Conservation (phyloP, 2,113 vertebrate genomes). For the Bufo gargarizans region DNA sequence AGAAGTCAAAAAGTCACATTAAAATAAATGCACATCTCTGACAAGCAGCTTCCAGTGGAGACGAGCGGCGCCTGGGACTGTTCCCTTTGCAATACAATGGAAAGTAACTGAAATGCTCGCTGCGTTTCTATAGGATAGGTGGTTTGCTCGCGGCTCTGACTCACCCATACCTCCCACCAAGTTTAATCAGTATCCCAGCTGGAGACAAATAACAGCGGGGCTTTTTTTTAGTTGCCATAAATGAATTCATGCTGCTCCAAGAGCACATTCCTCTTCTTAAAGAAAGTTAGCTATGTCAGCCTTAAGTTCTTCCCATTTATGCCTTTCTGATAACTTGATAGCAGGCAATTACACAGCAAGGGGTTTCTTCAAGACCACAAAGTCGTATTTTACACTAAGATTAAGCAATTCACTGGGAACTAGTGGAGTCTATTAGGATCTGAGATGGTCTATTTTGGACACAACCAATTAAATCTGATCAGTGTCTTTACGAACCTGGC, state of each 20-base stretch:
- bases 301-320: slow-evolving; percentile 25
- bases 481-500: background rate
- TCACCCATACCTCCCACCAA: slow-evolving; percentile 39
- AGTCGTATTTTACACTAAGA: slow-evolving; percentile 20
- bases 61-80: background rate
- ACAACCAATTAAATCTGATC: background rate
- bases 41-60: background rate
- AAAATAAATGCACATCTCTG: background rate
- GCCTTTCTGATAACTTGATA: slow-evolving; percentile 41
- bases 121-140: slow-evolving; percentile 2
- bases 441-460: background rate
- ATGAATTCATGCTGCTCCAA: slow-evolving; percentile 37
- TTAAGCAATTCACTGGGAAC: background rate
- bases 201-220: slow-evolving; percentile 43
- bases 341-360: slow-evolving; percentile 53
- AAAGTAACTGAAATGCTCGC: slow-evolving; percentile 15
- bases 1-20: background rate
- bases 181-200: slow-evolving; percentile 56
- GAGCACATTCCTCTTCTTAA: slow-evolving; percentile 27
- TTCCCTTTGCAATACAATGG: background rate
- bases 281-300: slow-evolving; percentile 29
- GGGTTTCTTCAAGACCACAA: background rate
- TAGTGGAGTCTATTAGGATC: background rate
- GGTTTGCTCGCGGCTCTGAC: slow-evolving; percentile 4
- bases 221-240: slow-evolving; percentile 39